Conservation (phyloP, 2,113 vertebrate genomes). For the Caranx melampygus region DNA sequence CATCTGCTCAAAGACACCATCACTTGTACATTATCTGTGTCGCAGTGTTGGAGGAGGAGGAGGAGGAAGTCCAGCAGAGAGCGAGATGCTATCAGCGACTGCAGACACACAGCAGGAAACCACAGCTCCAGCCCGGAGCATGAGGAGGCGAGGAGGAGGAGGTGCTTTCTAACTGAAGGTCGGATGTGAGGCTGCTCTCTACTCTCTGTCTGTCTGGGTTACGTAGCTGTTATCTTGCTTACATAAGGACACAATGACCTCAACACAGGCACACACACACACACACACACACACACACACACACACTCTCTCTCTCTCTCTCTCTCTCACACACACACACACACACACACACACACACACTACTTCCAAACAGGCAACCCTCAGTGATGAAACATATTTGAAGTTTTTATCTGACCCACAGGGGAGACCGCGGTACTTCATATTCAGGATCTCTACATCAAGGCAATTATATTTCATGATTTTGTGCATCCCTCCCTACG, state of each 20-base stretch:
- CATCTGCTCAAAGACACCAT: neutral
- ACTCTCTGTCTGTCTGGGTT: constrained; percentile 46
- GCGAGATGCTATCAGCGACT: constrained; percentile 64
- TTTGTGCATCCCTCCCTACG: too few relatives aligned
- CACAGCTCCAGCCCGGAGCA: constrained; percentile 58
- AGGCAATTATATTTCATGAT: too few relatives aligned
- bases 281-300: neutral
- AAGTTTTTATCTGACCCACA: neutral
- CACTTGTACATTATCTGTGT: neutral
- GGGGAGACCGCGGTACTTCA: too few relatives aligned
- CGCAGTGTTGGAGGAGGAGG: neutral
- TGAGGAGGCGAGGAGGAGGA: constrained; percentile 55
- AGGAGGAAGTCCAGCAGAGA: constrained; percentile 67
- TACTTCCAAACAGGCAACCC: neutral
- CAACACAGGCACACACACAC: neutral
- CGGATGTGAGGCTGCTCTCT: constrained; percentile 46
- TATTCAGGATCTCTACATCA: too few relatives aligned
- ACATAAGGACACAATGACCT: constrained; percentile 54
- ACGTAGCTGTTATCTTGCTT: constrained; percentile 54
- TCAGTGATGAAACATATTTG: neutral
- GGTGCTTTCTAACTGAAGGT: constrained; percentile 54
- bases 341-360: neutral
- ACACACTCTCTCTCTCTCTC: neutral
- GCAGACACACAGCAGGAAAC: constrained; percentile 73
- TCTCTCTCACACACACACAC: neutral